Percentiles rank a stretch among this genome's conserved stretches.
Conservation (phyloP, 2,797 vertebrate genomes). For the Danio kyathit region DNA sequence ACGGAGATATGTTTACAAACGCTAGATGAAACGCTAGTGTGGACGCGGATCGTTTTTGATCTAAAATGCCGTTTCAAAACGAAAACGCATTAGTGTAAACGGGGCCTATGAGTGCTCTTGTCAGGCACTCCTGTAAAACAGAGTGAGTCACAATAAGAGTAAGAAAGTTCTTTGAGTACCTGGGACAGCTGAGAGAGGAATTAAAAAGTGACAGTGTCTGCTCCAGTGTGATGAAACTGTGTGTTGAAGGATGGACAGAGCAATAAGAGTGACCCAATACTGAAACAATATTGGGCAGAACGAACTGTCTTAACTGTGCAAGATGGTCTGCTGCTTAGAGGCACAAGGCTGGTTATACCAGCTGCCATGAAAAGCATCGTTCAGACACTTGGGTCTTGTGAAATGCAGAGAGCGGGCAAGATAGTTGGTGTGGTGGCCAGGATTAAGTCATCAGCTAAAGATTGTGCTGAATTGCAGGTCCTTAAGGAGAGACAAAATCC, state of each 20-base stretch:
- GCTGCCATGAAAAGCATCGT: background rate
- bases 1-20: too few relatives aligned
- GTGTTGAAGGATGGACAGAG: constrained; percentile 21
- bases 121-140: background rate
- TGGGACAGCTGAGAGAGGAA: constrained; percentile 19
- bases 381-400: constrained; percentile 8
- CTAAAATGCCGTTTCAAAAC: too few relatives aligned
- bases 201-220: constrained; percentile 14
- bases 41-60: too few relatives aligned
- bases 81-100: too few relatives aligned
- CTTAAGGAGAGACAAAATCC: constrained; percentile 29
- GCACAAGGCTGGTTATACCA: constrained; percentile 2
- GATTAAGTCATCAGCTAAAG: constrained; percentile 28
- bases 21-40: too few relatives aligned
- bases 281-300: constrained; percentile 3
- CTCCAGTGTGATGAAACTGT: constrained; percentile 30
- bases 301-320: background rate
- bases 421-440: constrained; percentile 36
- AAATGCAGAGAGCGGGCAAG: constrained; percentile 22
- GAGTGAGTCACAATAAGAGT: background rate
- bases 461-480: constrained; percentile 37
- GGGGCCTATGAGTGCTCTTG: too few relatives aligned
- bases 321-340: constrained; percentile 10
- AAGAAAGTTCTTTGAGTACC: constrained; percentile 28
- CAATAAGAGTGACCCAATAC: background rate